These are phyloP conservation scores for Anas bahamensis DNA, from an alignment of 2,797 vertebrate species.

Conservation along the genomic window DNA sequence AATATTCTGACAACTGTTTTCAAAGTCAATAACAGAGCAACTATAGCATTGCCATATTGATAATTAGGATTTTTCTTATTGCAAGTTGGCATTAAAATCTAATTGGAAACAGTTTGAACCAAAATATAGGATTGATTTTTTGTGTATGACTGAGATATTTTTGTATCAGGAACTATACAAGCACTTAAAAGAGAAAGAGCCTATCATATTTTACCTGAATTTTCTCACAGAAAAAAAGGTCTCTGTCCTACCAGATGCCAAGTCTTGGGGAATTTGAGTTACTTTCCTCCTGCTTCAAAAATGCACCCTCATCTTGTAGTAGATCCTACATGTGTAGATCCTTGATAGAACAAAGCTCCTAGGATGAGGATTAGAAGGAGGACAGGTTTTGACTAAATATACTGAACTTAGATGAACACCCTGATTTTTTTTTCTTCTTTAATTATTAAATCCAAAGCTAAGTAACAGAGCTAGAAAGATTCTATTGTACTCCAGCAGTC, in stretches of 20 bases:
- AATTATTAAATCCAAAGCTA: neutral
- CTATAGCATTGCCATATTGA: neutral
- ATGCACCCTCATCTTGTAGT: neutral
- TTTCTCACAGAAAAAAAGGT: neutral
- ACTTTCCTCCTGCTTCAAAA: neutral
- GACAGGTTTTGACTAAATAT: neutral
- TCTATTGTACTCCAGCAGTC: neutral
- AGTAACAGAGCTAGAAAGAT: neutral
- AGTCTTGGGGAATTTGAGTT: neutral
- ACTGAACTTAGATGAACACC: neutral
- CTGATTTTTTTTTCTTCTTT: neutral
- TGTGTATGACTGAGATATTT: neutral
- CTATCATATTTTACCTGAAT: neutral
- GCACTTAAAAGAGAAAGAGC: neutral
- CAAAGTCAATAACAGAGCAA: neutral
- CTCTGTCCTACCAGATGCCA: neutral
- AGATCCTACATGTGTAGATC: neutral
- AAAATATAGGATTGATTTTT: neutral
- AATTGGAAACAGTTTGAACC: neutral
- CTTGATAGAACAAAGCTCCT: neutral
- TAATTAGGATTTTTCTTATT: neutral
- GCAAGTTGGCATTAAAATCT: neutral
- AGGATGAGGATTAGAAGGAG: neutral
- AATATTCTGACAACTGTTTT: conserved; percentile 9
- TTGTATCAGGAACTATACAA: neutral